These are phyloP conservation scores for Cygnus atratus DNA, from an alignment of 2,113 vertebrate species.

Conservation along the genomic window DNA sequence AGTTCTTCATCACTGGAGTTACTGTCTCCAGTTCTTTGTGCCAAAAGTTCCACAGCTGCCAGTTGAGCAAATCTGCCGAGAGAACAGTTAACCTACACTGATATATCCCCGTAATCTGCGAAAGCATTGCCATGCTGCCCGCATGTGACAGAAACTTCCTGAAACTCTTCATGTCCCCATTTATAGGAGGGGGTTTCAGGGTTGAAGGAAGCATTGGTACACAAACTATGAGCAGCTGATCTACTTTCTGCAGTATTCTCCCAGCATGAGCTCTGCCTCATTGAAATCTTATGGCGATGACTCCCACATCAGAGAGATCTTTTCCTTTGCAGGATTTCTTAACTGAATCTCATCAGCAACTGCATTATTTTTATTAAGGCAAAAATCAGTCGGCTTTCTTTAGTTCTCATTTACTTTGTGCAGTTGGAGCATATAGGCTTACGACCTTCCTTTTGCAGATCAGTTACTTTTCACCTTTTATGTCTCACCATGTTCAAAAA, in stretches of 20 bases:
- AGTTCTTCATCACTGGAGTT: constrained; percentile 70
- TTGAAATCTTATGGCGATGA: neutral
- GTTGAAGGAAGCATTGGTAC: neutral
- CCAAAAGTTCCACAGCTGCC: constrained; percentile 76
- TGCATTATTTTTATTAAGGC: neutral
- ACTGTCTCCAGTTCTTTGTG: constrained; percentile 53
- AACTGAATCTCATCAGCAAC: neutral
- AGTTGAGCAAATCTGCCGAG: constrained; percentile 75
- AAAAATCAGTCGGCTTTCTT: neutral
- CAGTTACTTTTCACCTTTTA: neutral
- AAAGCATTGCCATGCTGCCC: neutral
- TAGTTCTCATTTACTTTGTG: neutral
- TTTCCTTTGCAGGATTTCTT: neutral
- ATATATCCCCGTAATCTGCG: neutral
- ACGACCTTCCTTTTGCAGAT: neutral
- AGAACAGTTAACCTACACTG: neutral
- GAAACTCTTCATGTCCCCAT: neutral
- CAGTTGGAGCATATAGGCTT: neutral
- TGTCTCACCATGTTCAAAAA: neutral
- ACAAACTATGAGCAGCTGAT: neutral
- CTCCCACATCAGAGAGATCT: neutral
- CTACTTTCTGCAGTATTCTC: neutral
- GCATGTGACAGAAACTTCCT: neutral
- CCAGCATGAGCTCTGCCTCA: neutral
- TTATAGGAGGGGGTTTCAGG: neutral